These are phyloP conservation scores for Psittacus erithacus DNA, from an alignment of 2,113 vertebrate genomes.

Conservation along the genomic window DNA sequence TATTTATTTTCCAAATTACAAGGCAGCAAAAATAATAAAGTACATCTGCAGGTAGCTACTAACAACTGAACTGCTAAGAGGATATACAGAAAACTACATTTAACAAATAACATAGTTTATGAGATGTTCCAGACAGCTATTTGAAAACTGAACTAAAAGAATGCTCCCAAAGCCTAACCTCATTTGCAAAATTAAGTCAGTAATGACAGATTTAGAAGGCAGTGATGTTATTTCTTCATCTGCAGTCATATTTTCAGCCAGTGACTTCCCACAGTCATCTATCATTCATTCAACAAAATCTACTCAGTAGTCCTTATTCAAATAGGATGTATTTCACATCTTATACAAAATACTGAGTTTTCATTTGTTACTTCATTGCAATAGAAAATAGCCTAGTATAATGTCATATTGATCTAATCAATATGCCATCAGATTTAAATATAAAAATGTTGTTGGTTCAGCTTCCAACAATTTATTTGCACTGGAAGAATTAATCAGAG, in stretches of 20 bases:
- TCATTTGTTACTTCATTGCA: not conserved
- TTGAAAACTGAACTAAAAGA: not conserved
- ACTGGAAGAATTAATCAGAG: not conserved
- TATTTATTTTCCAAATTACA: not conserved
- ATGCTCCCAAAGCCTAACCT: not conserved
- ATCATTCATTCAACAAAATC: not conserved
- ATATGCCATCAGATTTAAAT: not conserved
- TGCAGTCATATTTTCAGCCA: conserved; percentile 32
- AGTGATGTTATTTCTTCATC: not conserved
- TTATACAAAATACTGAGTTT: not conserved
- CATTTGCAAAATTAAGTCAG: not conserved
- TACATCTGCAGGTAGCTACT: not conserved
- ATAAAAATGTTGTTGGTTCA: not conserved
- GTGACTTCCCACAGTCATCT: not conserved
- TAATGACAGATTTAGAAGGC: conserved; percentile 29
- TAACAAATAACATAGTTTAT: not conserved
- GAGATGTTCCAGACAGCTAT: not conserved
- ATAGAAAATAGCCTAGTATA: not conserved
- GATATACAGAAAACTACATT: not conserved
- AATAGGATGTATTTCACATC: not conserved
- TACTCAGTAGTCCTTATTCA: not conserved
- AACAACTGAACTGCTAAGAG: not conserved
- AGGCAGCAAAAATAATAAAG: not conserved
- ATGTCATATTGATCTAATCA: not conserved
- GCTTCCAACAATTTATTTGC: not conserved